Evolutionary conservation across 2,113 vertebrate species (phyloP).

Genomic region (Microcebus jonahi): DNA sequence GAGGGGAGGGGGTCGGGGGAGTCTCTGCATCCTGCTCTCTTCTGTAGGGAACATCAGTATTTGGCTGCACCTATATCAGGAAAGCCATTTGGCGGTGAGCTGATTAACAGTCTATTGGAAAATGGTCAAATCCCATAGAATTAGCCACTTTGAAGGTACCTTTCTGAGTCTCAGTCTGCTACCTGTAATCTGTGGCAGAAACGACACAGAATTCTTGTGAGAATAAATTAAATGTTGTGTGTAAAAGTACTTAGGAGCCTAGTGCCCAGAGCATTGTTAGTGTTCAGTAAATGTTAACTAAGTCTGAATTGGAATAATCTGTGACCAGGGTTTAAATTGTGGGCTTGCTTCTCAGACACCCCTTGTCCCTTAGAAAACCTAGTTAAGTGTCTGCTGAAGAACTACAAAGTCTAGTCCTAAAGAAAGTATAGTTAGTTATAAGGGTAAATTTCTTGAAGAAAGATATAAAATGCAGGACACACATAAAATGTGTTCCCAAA

Average conservation of each 20-base stretch:
- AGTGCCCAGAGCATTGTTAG: background rate
- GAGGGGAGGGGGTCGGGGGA: accelerated
- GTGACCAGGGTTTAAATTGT: background rate
- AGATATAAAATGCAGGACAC: background rate
- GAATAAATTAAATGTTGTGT: background rate
- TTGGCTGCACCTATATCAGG: background rate
- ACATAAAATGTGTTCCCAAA: background rate
- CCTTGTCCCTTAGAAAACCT: background rate
- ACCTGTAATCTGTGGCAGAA: background rate
- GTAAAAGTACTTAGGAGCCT: background rate
- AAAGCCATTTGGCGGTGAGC: background rate
- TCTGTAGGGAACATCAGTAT: background rate
- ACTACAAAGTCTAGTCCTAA: background rate
- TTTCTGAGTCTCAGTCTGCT: background rate
- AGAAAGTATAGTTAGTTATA: background rate
- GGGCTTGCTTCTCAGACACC: background rate
- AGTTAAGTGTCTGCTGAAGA: background rate
- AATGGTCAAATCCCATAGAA: background rate
- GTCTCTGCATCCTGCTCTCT: background rate
- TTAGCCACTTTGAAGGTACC: background rate
- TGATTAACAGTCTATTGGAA: background rate
- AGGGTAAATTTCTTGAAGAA: background rate
- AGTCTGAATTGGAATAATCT: background rate
- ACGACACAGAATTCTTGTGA: background rate
- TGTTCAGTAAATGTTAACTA: background rate